A percentile compares a stretch with the other conserved stretches of the same genome.
Conservation (phyloP, 2,113 vertebrate species). For the Glaucidium brasilianum region DNA sequence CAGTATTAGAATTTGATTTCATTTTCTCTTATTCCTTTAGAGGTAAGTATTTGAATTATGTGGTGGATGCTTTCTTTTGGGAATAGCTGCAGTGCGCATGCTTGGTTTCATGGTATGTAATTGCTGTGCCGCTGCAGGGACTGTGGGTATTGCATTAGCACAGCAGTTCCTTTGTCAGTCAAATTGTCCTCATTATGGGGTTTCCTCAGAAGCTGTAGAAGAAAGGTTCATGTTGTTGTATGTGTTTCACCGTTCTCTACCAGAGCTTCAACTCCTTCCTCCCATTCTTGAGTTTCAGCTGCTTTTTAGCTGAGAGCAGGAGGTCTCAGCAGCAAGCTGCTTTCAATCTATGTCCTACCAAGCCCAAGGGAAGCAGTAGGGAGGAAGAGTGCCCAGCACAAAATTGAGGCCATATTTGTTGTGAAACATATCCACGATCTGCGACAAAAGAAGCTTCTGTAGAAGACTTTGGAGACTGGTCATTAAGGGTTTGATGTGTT, state of each 20-base stretch:
- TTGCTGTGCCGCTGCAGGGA: background rate
- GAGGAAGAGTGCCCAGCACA: background rate
- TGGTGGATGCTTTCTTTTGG: background rate
- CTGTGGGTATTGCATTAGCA: background rate
- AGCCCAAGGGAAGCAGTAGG: background rate
- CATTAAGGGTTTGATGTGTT: background rate
- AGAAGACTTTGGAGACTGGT: background rate
- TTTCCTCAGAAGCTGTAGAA: constrained; percentile 25
- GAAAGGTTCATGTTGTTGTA: background rate
- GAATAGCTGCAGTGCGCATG: background rate
- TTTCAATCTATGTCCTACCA: background rate
- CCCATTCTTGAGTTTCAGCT: background rate
- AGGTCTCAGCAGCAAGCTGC: background rate
- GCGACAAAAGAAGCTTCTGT: background rate
- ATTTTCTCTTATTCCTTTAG: background rate
- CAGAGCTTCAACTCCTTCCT: constrained; percentile 5
- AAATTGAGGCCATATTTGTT: background rate
- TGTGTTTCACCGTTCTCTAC: background rate
- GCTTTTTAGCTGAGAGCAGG: background rate
- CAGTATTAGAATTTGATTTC: background rate
- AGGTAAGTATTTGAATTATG: background rate
- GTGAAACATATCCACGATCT: accelerated
- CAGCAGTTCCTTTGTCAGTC: constrained; percentile 29
- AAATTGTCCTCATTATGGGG: background rate
- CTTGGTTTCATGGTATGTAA: background rate